Percentiles rank a stretch among this genome's conserved stretches.
phyloP scores from a whole-genome alignment of 2,888 invertebrate genomes.

The Acleris literana region DNA sequence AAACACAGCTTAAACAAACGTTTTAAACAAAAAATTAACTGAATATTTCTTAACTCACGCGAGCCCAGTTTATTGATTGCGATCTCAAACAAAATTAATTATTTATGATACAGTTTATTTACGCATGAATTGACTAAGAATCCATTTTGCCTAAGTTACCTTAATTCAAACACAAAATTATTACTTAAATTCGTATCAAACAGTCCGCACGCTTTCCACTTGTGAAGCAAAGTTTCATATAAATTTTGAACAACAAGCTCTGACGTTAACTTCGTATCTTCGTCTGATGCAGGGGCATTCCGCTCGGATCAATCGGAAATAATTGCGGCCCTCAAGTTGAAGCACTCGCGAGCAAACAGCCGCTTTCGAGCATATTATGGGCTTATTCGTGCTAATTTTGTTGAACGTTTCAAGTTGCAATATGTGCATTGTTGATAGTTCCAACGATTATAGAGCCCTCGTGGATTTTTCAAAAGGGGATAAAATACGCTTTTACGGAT shows the following conservation, averaged over 20 bases:
- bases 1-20: too few species aligned
- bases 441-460: not conserved
- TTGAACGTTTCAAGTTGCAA: slow-evolving; percentile 13
- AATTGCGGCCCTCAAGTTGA: slow-evolving; percentile 59
- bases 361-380: slow-evolving; percentile 8
- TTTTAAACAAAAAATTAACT: too few species aligned
- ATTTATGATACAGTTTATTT: too few species aligned
- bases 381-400: slow-evolving; percentile 16
- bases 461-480: not conserved
- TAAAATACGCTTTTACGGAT: too few species aligned
- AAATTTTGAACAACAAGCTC: slow-evolving; percentile 78
- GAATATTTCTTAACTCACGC: too few species aligned
- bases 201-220: slow-evolving; percentile 49
- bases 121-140: too few species aligned
- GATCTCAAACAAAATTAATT: too few species aligned
- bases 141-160: too few species aligned
- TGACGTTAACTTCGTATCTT: slow-evolving; percentile 79
- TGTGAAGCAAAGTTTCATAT: slow-evolving; percentile 73
- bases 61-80: too few species aligned
- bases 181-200: slow-evolving; percentile 43
- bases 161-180: not conserved
- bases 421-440: slow-evolving; percentile 1
- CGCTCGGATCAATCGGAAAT: slow-evolving; percentile 67
- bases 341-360: slow-evolving; percentile 14
- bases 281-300: slow-evolving; percentile 66